Evolutionary conservation across 2,113 vertebrate species (phyloP), one percentile per base, ranked within the genome.

Genomic region (Carassius auratus): DNA sequence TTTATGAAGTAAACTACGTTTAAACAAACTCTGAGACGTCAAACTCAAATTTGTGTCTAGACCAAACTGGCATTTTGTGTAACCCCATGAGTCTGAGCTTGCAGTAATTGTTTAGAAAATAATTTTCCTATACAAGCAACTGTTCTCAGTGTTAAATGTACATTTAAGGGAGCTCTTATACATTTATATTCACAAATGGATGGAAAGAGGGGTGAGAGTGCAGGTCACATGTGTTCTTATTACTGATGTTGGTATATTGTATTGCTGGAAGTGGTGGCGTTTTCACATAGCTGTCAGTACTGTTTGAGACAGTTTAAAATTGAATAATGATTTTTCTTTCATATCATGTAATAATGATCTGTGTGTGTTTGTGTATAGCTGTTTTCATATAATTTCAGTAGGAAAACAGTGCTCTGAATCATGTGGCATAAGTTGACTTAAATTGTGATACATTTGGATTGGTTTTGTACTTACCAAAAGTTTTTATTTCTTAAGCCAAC

Each of bases 51-150:
- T 78, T 78, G 33, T 8, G 55, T 78, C 57, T 78, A 61, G 76
- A 61, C 52, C 52, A 59, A 77, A 57, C 30, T 59, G 52, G 17
- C 52, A 38, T 78, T 59, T 78, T 59, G 30, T 36, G 30, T 59
- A 78, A 38, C 30, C 30, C 33, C 52, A 59, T 59, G 52, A 77
- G 19, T 61, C 9, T 61, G 21, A 38, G 3, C 55, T 78, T 61
- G 30, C 42, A 79, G 62, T 42, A 15, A 79, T 45, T 62, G 77
- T 79, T 62, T 79, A 79, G 38, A 69, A 62, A 79, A 62, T 23
- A 3, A 4, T 38, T 8, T 42, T 45, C 3, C 57, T 62, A 30
- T 30, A 42, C 12, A 62, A n/a, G 21, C 57, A 62, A 17, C 76
- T n/a, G 33, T 62, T 23, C 17, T 8, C 36, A 19, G 33, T 15